These are phyloP conservation scores for Bactericera cockerelli DNA, from an alignment of 1,140 invertebrate genomes.

Conservation along the genomic window DNA sequence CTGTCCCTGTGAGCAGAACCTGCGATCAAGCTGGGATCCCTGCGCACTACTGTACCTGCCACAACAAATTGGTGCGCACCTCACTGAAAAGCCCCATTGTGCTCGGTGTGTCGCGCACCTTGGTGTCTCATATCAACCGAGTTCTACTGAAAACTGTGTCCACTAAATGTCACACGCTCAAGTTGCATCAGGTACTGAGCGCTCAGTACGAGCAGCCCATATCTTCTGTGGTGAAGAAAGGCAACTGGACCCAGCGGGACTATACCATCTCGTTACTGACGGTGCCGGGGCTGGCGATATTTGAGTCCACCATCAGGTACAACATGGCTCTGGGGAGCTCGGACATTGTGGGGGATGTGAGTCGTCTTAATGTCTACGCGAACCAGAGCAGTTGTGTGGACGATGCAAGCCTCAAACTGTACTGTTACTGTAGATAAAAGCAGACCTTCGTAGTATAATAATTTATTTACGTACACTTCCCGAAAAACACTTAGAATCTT, in stretches of 20 bases:
- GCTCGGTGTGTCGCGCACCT: neutral
- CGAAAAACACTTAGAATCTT: no score
- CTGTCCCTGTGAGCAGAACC: constrained; percentile 36
- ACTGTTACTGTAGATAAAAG: constrained; percentile 50
- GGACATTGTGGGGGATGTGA: constrained; percentile 44
- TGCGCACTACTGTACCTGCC: constrained; percentile 72
- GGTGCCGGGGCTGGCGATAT: constrained; percentile 47
- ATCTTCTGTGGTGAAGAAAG: neutral
- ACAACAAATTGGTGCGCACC: constrained; percentile 28
- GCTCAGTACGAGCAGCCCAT: neutral
- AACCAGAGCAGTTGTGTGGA: constrained; percentile 60
- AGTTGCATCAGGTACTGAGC: neutral
- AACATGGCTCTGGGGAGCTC: constrained; percentile 10
- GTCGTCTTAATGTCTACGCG: constrained; percentile 61
- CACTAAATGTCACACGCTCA: neutral
- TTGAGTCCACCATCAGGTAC: constrained; percentile 50
- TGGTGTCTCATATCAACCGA: neutral
- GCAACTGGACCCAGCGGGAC: constrained; percentile 14
- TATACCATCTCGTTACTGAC: constrained; percentile 22
- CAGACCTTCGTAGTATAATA: no score
- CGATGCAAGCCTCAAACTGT: constrained; percentile 55
- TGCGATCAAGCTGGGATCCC: constrained; percentile 58
- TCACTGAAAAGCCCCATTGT: neutral
- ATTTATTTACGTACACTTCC: no score
- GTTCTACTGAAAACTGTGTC: neutral